Evolutionary conservation across 1,140 invertebrate genomes (phyloP), one percentile per base, ranked within the genome.

Genomic region (Drosophila punjabiensis): DNA sequence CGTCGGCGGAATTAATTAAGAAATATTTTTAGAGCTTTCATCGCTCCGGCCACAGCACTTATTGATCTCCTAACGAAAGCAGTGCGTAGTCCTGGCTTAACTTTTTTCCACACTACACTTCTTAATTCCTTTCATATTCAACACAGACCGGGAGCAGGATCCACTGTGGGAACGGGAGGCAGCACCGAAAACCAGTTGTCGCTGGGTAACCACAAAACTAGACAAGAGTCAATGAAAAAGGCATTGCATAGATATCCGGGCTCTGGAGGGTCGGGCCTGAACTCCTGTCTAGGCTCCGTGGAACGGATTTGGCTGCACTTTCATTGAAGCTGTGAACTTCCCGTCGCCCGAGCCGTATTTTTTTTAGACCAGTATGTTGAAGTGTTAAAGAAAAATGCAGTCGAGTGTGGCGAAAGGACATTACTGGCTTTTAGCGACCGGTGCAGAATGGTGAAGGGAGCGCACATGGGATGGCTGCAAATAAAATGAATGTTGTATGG

Each of bases 381-480:
- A 89, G 86, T 89, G 86, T 89, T 89, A 89, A 89, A 89, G 86
- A 89, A 89, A 89, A 89, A 89, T 90, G 82, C 86, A 89, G 82
- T 90, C 86, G 86, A 89, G 86, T 89, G 86, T 89, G 71, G 86
- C 86, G 82, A 89, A 86, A 90, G 86, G 82, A 89, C 86, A 89
- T 89, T 90, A 89, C 86, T 90, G 86, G 86, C 86, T 89, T 89
- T 89, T 89, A 89, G 86, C 86, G 85, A 81, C 81, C 74, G 77
- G 67, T 52, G 53, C 43, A 33, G 43, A 43, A 47, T 45, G 48
- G 47, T 8, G 45, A 47, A 53, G 65, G 58, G 65, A 67, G 68
- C 60, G 76, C 64, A 87, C 67, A 82, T 79, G 70, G 68, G 70
- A 74, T 74, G 71, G 69, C 70, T 60, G 79, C 70, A 89, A 89